Conservation (phyloP, 1,140 invertebrate genomes). For the Cydia strobilella region DNA sequence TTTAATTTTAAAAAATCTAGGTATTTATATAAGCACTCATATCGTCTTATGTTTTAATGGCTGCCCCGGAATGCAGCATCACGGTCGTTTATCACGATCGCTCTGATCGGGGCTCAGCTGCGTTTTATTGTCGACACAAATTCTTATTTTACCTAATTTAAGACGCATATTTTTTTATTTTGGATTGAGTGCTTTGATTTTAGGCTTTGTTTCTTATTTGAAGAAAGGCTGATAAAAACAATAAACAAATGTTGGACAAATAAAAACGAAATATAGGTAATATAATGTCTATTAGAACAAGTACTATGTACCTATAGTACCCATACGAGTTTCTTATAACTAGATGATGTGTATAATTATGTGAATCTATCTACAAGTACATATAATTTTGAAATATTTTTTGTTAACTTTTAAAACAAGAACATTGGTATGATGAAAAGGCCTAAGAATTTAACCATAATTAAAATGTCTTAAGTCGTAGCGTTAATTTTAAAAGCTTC, state of each 20-base stretch:
- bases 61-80: slow-evolving; percentile 67
- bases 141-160: slow-evolving; percentile 66
- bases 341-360: too few species aligned
- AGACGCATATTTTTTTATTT: slow-evolving; percentile 16
- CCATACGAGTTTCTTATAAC: too few species aligned
- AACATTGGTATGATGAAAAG: neutral
- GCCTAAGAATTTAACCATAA: slow-evolving; percentile 39
- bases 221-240: neutral
- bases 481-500: slow-evolving; percentile 55
- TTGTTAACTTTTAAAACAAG: neutral
- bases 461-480: slow-evolving; percentile 59
- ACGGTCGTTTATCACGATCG: slow-evolving; percentile 79
- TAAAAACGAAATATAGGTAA: too few species aligned
- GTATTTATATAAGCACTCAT: neutral
- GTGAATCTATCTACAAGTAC: too few species aligned
- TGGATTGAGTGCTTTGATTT: neutral
- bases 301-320: too few species aligned
- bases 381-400: neutral
- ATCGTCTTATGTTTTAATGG: neutral
- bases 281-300: too few species aligned
- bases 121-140: slow-evolving; percentile 76
- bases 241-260: neutral
- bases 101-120: slow-evolving; percentile 77
- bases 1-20: too few species aligned
- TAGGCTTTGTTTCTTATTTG: neutral